phyloP scores from a whole-genome alignment of 2,888 invertebrate species.

The Poecilobothrus nobilitatus region DNA sequence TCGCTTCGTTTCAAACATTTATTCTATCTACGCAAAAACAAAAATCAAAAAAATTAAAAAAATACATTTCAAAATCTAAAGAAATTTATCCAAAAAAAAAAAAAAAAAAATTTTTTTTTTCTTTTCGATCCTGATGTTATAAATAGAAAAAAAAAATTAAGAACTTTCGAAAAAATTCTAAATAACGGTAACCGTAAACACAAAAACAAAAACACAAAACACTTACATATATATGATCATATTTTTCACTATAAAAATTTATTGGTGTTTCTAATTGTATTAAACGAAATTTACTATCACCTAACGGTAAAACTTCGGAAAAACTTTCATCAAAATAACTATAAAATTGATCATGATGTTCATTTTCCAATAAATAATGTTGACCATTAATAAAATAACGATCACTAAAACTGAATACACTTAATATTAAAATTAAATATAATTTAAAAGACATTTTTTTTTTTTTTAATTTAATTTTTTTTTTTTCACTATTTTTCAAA shows the following conservation, averaged over 20 bases:
- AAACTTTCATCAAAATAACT: constrained; percentile 19
- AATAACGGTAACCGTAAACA: no score
- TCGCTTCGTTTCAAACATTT: no score
- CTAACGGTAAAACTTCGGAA: constrained; percentile 28
- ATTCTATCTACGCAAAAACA: no score
- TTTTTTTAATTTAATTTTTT: neutral
- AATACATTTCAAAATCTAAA: no score
- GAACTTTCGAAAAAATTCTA: no score
- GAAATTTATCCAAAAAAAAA: no score
- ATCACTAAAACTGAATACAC: neutral
- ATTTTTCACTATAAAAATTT: constrained; percentile 67
- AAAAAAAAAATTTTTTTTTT: no score
- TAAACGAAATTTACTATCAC: constrained; percentile 36
- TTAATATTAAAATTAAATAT: neutral
- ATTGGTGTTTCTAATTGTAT: constrained; percentile 51
- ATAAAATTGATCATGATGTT: constrained; percentile 15
- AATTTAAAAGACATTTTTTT: neutral
- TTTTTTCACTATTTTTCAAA: neutral
- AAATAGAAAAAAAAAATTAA: no score
- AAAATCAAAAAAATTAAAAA: no score
- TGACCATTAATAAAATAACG: neutral
- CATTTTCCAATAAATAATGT: neutral
- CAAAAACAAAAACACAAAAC: no score
- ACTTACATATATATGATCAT: constrained; percentile 78
- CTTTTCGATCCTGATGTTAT: no score